These are phyloP conservation scores for Andricus curvator DNA, from an alignment of 2,888 invertebrate genomes.

Conservation along the genomic window DNA sequence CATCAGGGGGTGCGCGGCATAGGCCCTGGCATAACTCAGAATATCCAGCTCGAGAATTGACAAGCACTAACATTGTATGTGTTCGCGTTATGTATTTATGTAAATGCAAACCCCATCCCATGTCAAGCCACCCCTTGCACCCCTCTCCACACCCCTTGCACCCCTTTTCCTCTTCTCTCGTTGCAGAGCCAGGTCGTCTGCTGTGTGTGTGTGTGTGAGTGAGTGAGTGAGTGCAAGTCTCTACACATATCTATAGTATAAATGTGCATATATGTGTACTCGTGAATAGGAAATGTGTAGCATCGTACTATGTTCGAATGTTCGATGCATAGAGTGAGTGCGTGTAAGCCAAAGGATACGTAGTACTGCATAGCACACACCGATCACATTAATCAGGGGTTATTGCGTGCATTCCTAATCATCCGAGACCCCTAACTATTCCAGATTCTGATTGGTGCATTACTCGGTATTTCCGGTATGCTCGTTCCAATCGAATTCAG, in stretches of 20 bases:
- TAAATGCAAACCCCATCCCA: constrained; percentile 74
- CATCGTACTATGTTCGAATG: constrained; percentile 49
- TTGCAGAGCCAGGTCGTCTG: constrained; percentile 44
- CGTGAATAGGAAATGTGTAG: constrained; percentile 49
- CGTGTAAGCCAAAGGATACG: constrained; percentile 69
- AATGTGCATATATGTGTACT: constrained; percentile 1
- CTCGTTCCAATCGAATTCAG: constrained; percentile 56
- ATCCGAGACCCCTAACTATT: constrained; percentile 77
- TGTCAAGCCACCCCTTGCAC: constrained; percentile 51
- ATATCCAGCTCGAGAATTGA: constrained; percentile 77
- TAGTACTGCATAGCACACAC: constrained; percentile 67
- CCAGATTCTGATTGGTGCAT: constrained; percentile 78
- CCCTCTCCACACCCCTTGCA: constrained; percentile 50
- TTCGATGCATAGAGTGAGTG: constrained; percentile 52
- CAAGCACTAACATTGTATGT: constrained; percentile 78
- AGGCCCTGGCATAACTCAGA: constrained; percentile 77
- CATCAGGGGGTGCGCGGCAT: constrained; percentile 58
- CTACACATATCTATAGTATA: neutral
- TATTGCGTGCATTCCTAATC: constrained; percentile 79
- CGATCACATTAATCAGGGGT: constrained; percentile 79
- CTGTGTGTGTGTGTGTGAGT: constrained; percentile 42
- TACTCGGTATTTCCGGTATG: constrained; percentile 78
- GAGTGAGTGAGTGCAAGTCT: constrained; percentile 42
- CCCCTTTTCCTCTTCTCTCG: constrained; percentile 45
- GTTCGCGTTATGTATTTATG: constrained; percentile 78